These are phyloP conservation scores for Bibio marci DNA, from an alignment of 2,888 invertebrate genomes.

Conservation along the genomic window DNA sequence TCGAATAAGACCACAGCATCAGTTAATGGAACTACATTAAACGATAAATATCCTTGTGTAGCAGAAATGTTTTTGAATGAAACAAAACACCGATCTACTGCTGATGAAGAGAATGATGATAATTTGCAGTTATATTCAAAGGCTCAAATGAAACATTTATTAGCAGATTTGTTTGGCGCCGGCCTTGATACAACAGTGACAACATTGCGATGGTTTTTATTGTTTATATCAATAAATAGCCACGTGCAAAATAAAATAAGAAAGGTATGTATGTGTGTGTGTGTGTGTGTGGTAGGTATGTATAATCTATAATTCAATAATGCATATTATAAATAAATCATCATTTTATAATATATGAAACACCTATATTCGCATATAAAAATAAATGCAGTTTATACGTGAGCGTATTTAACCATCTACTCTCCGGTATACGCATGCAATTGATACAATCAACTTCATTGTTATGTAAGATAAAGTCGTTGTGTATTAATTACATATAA, in stretches of 20 bases:
- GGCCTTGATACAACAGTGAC: slow-evolving; percentile 70
- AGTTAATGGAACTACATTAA: slow-evolving; percentile 22
- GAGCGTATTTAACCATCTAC: no score
- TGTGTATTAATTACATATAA: no score
- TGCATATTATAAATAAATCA: no score
- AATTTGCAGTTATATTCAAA: slow-evolving; percentile 43
- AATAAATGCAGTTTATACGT: no score
- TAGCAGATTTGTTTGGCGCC: slow-evolving; percentile 74
- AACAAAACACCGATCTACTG: slow-evolving; percentile 33
- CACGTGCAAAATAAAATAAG: slow-evolving; percentile 42
- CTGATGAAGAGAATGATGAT: slow-evolving; percentile 26
- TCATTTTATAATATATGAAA: no score
- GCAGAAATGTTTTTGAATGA: slow-evolving; percentile 48
- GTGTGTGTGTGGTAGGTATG: no score
- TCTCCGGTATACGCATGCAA: no score
- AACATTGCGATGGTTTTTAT: slow-evolving; percentile 64
- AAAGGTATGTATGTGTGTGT: slow-evolving; percentile 41
- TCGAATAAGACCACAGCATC: slow-evolving; percentile 8
- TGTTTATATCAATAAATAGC: slow-evolving; percentile 55
- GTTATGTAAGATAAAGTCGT: no score
- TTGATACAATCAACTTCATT: no score
- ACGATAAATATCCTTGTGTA: slow-evolving; percentile 30
- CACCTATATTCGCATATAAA: no score
- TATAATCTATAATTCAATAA: no score
- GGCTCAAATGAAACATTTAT: slow-evolving; percentile 52